These are phyloP conservation scores for Chelon auratus DNA, from an alignment of 2,797 vertebrate species.

Conservation along the genomic window DNA sequence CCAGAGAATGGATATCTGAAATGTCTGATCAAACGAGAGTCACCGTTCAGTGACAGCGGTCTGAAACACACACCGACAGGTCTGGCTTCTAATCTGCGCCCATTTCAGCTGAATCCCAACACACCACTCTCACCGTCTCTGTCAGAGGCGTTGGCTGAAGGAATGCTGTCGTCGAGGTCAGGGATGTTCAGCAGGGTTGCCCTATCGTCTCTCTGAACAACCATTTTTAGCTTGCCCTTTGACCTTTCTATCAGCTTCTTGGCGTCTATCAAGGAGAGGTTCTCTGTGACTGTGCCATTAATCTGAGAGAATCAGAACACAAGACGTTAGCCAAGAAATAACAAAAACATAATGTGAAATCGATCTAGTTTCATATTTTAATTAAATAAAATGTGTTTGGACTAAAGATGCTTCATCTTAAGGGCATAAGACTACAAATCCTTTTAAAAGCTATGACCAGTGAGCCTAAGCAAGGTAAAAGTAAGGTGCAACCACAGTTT, in stretches of 20 bases:
- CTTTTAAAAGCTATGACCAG: slow-evolving; percentile 9
- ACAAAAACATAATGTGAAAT: neutral
- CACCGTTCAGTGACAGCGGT: slow-evolving; percentile 17
- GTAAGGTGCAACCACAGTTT: too few relatives aligned
- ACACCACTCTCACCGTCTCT: slow-evolving; percentile 90
- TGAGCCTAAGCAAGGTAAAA: neutral
- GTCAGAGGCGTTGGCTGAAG: slow-evolving; percentile 97
- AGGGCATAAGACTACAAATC: slow-evolving; percentile 23
- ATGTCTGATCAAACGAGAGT: slow-evolving; percentile 87
- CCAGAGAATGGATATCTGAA: slow-evolving; percentile 99
- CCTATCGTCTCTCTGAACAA: slow-evolving; percentile 97
- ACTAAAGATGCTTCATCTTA: slow-evolving; percentile 4
- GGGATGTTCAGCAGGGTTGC: slow-evolving; percentile 96
- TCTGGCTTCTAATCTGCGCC: slow-evolving; percentile 4
- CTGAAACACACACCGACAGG: slow-evolving; percentile 12
- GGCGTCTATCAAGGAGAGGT: slow-evolving; percentile 98
- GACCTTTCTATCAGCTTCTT: slow-evolving; percentile 99
- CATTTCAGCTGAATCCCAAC: slow-evolving; percentile 14
- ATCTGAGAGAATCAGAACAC: slow-evolving; percentile 83
- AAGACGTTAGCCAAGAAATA: slow-evolving; percentile 5
- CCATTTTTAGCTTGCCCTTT: slow-evolving; percentile 99
- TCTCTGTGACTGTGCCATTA: slow-evolving; percentile 99
- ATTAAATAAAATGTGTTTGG: neutral
- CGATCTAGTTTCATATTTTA: neutral
- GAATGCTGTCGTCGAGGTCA: slow-evolving; percentile 98